Conservation (phyloP, 2,888 invertebrate genomes). For the Euphydryas editha region DNA sequence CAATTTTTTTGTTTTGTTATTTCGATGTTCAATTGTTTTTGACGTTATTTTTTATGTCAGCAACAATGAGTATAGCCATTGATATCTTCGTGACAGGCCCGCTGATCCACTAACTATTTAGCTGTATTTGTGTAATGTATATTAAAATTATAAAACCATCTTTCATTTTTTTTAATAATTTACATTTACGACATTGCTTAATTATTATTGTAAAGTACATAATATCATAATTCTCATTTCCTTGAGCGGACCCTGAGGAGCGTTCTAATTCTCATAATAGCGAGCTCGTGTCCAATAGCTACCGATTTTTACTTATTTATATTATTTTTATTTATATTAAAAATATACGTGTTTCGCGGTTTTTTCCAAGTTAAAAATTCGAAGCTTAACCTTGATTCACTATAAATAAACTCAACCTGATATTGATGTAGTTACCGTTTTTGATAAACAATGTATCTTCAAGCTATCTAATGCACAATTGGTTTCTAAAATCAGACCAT, state of each 20-base stretch:
- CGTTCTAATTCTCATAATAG: slow-evolving; percentile 67
- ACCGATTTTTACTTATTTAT: not conserved
- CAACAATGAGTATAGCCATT: too few relatives aligned
- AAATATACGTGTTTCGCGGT: not conserved
- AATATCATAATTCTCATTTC: slow-evolving; percentile 44
- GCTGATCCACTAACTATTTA: not conserved
- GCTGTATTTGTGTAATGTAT: not conserved
- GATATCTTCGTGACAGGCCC: too few relatives aligned
- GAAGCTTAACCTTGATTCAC: too few relatives aligned
- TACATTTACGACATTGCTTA: slow-evolving; percentile 26
- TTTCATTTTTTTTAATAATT: not conserved
- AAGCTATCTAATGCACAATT: too few relatives aligned
- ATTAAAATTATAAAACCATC: not conserved
- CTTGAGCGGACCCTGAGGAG: slow-evolving; percentile 52
- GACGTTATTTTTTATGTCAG: too few relatives aligned
- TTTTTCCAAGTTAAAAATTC: too few relatives aligned
- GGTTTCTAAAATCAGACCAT: too few relatives aligned
- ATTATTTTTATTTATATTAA: not conserved
- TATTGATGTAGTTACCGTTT: too few relatives aligned
- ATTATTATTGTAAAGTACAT: slow-evolving; percentile 32
- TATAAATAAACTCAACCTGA: too few relatives aligned
- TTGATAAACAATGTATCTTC: too few relatives aligned
- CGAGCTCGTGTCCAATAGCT: slow-evolving; percentile 58
- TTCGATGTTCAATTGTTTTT: too few relatives aligned
- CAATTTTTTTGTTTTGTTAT: too few relatives aligned